Evolutionary conservation across 2,797 vertebrate genomes (phyloP), one percentile per base, ranked within the genome.

Genomic region (Acanthopagrus latus): DNA sequence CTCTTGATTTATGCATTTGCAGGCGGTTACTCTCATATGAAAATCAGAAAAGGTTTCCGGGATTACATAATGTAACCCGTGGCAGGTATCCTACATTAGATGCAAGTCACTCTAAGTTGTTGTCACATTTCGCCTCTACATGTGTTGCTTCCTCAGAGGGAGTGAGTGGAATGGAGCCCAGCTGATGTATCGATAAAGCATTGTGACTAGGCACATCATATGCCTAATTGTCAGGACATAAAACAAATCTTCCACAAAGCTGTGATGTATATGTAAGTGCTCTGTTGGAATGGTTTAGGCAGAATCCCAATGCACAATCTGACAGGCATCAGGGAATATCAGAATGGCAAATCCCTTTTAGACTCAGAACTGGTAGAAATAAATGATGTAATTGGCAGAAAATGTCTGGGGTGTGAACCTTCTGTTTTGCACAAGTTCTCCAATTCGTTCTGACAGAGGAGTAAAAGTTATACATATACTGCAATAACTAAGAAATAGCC

Each of bases 381-480:
- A 87, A 89, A 86, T 89, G 88, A 91, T 87, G 90, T 90, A 93
- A 93, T 88, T 93, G 91, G 83, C 89, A 88, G 89, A 87, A 91
- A 93, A 91, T 76, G 74, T 88, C 77, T 89, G 3, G 21, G 52
- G 64, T 89, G 59, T 87, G 78, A 79, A 52, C 54, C 54, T 75
- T 81, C 76, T 85, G 81, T 88, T 89, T 82, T 74, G 71, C 57
- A 82, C 58, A 83, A 86, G 79, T 84, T 86, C 54, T 75, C 60
- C 77, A 76, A 38, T 86, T 86, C 29, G 29, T 72, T 85, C 64
- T 76, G 72, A 83, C 71, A 79, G 74, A 76, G 79, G 44, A 71
- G 63, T 73, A 33, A 56, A 74, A 80, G 82, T 62, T 74, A 90
- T 66, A 75, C 66, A 74, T 66, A 89, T 79, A 82, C 77, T 92